Conservation (phyloP, 2,888 invertebrate species). For the Limnephilus auricula region DNA sequence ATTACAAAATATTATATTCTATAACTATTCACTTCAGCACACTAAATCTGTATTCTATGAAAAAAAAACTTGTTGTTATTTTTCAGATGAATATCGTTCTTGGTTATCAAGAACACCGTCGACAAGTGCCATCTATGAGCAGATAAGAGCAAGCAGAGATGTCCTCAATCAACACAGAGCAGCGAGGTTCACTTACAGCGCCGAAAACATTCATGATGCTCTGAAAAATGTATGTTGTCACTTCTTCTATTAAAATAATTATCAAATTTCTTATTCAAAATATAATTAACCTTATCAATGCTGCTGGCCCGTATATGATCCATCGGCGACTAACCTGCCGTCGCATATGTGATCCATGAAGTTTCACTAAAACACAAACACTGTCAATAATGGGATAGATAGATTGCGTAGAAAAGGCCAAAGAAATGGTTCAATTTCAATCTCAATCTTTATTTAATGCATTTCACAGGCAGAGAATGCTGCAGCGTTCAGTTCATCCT, state of each 20-base stretch:
- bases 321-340: not conserved
- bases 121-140: slow-evolving; percentile 94
- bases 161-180: slow-evolving; percentile 83
- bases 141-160: slow-evolving; percentile 89
- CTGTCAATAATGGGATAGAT: not conserved
- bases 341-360: not conserved
- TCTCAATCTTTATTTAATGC: not conserved
- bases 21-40: too few relatives aligned
- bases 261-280: not conserved
- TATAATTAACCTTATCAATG: not conserved
- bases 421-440: too few relatives aligned
- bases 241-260: not conserved
- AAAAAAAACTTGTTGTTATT: not conserved
- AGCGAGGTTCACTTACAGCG: slow-evolving; percentile 91
- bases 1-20: too few relatives aligned
- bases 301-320: not conserved
- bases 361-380: not conserved
- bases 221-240: slow-evolving; percentile 84
- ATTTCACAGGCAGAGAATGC: slow-evolving; percentile 76
- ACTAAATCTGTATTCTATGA: not conserved
- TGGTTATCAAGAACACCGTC: slow-evolving; percentile 95
- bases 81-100: slow-evolving; percentile 93
- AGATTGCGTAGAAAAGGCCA: too few relatives aligned
- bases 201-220: slow-evolving; percentile 93
- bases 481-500: slow-evolving; percentile 81